These are phyloP conservation scores for Channa argus DNA, from an alignment of 2,113 vertebrate genomes.

Conservation along the genomic window DNA sequence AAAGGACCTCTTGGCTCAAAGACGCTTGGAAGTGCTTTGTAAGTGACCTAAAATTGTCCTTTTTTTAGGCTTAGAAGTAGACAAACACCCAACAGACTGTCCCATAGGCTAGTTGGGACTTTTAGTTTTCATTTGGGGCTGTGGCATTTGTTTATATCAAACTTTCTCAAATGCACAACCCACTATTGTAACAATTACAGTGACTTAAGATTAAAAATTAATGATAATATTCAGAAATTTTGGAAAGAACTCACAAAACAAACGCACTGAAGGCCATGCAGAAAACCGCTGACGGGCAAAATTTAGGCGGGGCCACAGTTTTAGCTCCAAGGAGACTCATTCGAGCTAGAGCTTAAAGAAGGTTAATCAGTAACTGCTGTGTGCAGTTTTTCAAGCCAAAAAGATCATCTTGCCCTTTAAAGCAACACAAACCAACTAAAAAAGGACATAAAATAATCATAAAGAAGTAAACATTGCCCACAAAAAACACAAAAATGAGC, in stretches of 20 bases:
- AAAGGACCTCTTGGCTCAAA: constrained; percentile 94
- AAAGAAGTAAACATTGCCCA: neutral
- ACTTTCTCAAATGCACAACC: too few relatives aligned
- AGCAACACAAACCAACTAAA: too few relatives aligned
- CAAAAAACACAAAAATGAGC: neutral
- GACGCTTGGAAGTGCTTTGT: constrained; percentile 96
- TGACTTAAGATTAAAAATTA: too few relatives aligned
- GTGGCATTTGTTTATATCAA: neutral
- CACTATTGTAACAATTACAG: too few relatives aligned
- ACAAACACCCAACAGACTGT: neutral
- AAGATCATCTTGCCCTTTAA: neutral
- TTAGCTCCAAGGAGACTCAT: neutral
- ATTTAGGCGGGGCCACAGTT: neutral
- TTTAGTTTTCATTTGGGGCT: constrained; percentile 2
- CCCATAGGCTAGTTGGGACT: neutral
- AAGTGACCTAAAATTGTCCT: constrained; percentile 78
- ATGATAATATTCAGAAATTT: too few relatives aligned
- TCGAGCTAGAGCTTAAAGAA: neutral
- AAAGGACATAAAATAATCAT: neutral
- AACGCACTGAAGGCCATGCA: too few relatives aligned
- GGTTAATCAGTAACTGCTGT: too few relatives aligned
- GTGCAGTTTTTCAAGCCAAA: too few relatives aligned
- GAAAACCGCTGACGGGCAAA: too few relatives aligned
- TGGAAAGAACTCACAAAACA: too few relatives aligned
- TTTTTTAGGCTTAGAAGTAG: constrained; percentile 14